Base-by-base conservation (phyloP, 1,140 invertebrate genomes). In the Dendrolimus punctatus region DNA sequence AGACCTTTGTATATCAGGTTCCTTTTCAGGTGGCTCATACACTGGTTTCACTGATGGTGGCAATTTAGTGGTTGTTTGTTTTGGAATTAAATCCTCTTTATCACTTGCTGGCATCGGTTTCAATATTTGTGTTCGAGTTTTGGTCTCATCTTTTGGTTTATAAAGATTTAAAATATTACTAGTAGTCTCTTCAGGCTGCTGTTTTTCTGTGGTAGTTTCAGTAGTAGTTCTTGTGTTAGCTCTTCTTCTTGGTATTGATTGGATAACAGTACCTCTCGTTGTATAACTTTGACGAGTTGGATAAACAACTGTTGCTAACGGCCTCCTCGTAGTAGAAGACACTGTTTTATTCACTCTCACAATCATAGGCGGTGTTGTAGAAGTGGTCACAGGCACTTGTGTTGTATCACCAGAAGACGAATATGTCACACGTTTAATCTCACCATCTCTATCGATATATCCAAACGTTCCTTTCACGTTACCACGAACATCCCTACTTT, bases 401-500 rank as follows among this genome's bases (percentile, higher is more conserved):
- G 87, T 90, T 8, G 77, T 85, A 55, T 90, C 90, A 63, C 84
- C 89, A 6, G 76, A 75, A 10, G 90, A 88, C 5, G 92, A 91
- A 80, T 96, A 96, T 5, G 95, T 94, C n/a, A 96, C 93, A 45
- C 93, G 89, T 85, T 96, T 95, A 51, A 95, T 91, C 75, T 94
- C 91, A 6, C 95, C 95, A 60, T 91, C 89, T 42, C 92, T 90
- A 71, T 96, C 94, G 40, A 95, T 89, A 80, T 94, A 96, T 51
- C 95, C 95, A 80, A 95, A 96, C 40, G 94, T 95, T 46, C 95
- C 95, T 74, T 95, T 94, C 42, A 96, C 93, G 71, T 95, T 93
- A 23, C 95, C 95, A 58, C 92, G 82, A 37, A 93, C 91, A 72
- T 94, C 93, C 54, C 94, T 87, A 62, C 93, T 95, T 83, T 96